Evolutionary conservation across 1,140 invertebrate genomes (phyloP).

Genomic region (Caenorhabditis elegans): WBcel235 BX284603.4:6633001-6633500

Average conservation of each 20-base stretch:
- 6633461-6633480: neutral
- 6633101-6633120: neutral
- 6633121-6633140: conserved; percentile 5
- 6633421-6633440: neutral
- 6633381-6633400: neutral
- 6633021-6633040: neutral
- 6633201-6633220: too few relatives aligned
- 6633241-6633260: neutral
- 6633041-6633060: neutral
- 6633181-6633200: too few relatives aligned
- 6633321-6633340: neutral
- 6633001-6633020: neutral
- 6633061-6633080: neutral
- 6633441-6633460: conserved; percentile 15
- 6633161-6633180: neutral
- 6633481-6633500: neutral
- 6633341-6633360: neutral
- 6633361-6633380: neutral
- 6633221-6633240: neutral
- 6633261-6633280: neutral
- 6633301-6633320: neutral
- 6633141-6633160: neutral
- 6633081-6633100: neutral
- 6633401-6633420: neutral
- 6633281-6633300: neutral